A percentile compares a stretch with the other conserved stretches of the same genome.
Evolutionary conservation across 2,113 vertebrate species (phyloP).

Genomic region (Oryzias woworae): DNA sequence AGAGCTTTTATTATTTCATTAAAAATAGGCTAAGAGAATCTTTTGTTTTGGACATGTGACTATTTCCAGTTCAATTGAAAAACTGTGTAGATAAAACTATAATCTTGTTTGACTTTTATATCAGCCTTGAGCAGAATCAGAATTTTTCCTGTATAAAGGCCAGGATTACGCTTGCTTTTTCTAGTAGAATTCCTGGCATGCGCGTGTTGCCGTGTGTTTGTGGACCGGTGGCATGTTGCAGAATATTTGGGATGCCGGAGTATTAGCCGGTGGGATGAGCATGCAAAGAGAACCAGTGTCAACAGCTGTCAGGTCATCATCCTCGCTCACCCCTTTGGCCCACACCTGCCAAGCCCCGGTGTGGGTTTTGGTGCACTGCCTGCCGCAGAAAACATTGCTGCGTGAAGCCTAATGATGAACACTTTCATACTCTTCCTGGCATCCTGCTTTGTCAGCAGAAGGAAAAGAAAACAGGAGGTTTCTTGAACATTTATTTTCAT

Average conservation of each 20-base stretch:
- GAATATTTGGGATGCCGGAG: conserved; percentile 78
- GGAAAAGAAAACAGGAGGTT: conserved; percentile 30
- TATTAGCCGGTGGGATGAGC: conserved; percentile 73
- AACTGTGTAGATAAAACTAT: neutral
- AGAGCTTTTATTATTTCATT: too few species aligned
- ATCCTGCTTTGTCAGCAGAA: conserved; percentile 28
- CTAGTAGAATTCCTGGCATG: conserved; percentile 67
- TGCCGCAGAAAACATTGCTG: conserved; percentile 44
- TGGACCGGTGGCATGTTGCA: conserved; percentile 67
- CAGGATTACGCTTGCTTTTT: conserved; percentile 75
- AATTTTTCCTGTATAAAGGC: conserved; percentile 53
- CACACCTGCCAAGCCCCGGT: conserved; percentile 53
- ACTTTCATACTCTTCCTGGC: conserved; percentile 13
- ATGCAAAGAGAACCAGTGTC: conserved; percentile 67
- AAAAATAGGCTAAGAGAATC: too few species aligned
- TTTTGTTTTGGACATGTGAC: too few species aligned
- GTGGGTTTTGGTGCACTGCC: neutral
- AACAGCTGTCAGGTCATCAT: conserved; percentile 62
- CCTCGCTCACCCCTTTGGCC: conserved; percentile 44
- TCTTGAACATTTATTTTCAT: neutral
- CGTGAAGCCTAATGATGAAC: neutral
- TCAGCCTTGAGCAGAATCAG: neutral
- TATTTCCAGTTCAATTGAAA: too few species aligned
- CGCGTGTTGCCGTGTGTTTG: conserved; percentile 48
- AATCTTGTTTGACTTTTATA: neutral